Evolutionary conservation across 30 jellyfish, hydroid and myxozoan genomes (phyloP), one percentile per base, ranked within the genome.

Genomic region (Aurelia sp.): DNA sequence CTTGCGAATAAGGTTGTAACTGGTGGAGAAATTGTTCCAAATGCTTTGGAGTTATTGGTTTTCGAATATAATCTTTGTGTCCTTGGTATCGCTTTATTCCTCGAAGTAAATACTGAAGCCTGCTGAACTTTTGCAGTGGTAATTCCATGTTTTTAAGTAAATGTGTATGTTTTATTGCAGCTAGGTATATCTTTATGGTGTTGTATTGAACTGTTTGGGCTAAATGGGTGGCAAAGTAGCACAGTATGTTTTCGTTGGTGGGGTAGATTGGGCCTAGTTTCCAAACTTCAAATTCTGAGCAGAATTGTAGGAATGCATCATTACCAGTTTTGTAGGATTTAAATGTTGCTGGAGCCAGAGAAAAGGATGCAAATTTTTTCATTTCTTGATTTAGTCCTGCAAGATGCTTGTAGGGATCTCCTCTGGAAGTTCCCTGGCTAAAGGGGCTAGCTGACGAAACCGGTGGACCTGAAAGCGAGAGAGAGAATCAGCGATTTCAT

Each of bases 401-500:
- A 59, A 59, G 69, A 59, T 59, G 69, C 69, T 59, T 21, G 33
- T 21, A 59, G 69, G 27, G 69, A 59, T 59, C 69, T 59, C 69
- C 69, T 59, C 69, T 13, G 69, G 69, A 8, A 59, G 24, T n/a
- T 59, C 27, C 10, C 13, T 59, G 69, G 69, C 69, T 33, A 74
- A 50, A 4, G 77, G 88, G 62, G 63, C 88, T 21, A 30, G 74
- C 19, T 35, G 61, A 11, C n/a, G 38, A 65, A 76, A 76, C 18
- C 44, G 38, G 61, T 41, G 68, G 38, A 61, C 40, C 40, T 40
- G 40, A 60, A 64, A 62, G 35, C 90, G 90, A 61, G 90, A 79
- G 17, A 79, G 63, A 31, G 90, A 55, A 63, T 79, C 90, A 35
- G 80, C 90, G 33, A 50, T 60, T 10, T 9, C 59, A 47, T 79